Conservation (phyloP, 2,113 vertebrate species). For the Mobula hypostoma region DNA sequence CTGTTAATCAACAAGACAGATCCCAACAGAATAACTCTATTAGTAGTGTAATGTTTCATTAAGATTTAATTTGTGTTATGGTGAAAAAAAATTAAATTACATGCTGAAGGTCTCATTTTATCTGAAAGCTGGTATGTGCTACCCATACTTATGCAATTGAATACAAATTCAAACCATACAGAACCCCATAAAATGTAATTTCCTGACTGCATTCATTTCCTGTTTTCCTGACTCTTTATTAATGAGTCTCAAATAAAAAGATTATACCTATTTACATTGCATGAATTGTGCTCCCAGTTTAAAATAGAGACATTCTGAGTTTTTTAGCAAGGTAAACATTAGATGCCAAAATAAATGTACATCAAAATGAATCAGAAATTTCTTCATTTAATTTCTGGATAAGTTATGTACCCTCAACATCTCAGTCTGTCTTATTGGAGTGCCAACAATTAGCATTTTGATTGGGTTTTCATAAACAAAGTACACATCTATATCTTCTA, state of each 20-base stretch:
- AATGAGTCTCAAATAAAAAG: conserved; percentile 37
- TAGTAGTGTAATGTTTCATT: conserved; percentile 27
- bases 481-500: background rate
- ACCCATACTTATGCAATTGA: conserved; percentile 28
- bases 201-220: conserved; percentile 40
- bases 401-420: background rate
- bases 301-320: conserved; percentile 13
- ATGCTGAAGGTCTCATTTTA: conserved; percentile 28
- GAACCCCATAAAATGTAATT: conserved; percentile 44
- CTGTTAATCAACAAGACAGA: background rate
- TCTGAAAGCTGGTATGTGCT: conserved; percentile 26
- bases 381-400: background rate
- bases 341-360: conserved; percentile 5
- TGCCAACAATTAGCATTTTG: background rate
- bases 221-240: conserved; percentile 31
- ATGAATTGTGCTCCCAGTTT: background rate
- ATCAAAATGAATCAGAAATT: conserved; percentile 7
- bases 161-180: conserved; percentile 47
- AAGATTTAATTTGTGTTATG: conserved; percentile 32
- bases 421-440: background rate
- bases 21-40: conserved; percentile 4
- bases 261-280: conserved; percentile 31
- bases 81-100: conserved; percentile 23
- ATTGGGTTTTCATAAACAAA: background rate
- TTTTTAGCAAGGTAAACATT: conserved; percentile 25